These are phyloP conservation scores for Cherax destructor DNA, from an alignment of 1,140 invertebrate species.

Conservation along the genomic window DNA sequence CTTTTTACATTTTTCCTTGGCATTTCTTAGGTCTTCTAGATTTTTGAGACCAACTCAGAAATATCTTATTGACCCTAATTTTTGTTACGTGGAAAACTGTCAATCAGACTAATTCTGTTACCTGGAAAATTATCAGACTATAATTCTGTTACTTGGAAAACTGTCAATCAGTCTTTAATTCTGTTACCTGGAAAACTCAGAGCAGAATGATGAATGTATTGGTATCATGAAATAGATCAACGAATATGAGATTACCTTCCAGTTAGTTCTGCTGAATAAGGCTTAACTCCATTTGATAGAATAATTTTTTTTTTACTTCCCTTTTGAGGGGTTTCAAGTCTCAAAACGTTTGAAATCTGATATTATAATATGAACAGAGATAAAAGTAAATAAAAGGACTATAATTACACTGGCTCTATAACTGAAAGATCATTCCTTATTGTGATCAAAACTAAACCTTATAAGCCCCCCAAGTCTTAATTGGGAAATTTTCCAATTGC, in stretches of 20 bases:
- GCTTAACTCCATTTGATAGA: neutral
- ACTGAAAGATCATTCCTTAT: neutral
- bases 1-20: neutral
- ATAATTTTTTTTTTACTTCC: neutral
- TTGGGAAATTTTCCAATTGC: neutral
- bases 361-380: neutral
- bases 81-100: no score
- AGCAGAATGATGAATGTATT: no score
- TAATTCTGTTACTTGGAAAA: no score
- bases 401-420: neutral
- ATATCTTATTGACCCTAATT: no score
- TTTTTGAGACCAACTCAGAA: no score
- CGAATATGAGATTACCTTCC: neutral
- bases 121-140: no score
- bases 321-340: slow-evolving; percentile 39
- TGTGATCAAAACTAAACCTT: neutral
- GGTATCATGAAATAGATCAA: neutral
- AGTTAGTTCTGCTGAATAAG: no score
- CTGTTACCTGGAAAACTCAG: no score
- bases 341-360: slow-evolving; percentile 5
- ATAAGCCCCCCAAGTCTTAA: neutral
- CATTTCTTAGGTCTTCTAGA: neutral
- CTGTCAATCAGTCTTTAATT: no score
- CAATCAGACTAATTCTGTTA: no score
- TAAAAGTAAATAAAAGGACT: neutral